phyloP scores from a whole-genome alignment of 2,113 vertebrate genomes.

The Marcusenius ussheri region DNA sequence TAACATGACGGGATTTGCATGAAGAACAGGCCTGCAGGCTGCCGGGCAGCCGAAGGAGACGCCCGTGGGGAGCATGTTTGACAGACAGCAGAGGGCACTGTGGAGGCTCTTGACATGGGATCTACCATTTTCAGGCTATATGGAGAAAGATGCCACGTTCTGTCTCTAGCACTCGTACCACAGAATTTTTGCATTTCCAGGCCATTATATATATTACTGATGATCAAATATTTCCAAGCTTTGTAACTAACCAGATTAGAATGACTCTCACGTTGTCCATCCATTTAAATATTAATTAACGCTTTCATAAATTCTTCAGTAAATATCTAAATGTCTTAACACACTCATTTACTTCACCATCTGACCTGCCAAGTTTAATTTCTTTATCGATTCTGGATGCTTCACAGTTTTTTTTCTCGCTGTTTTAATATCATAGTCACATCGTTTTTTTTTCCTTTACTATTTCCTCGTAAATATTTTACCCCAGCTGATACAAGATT shows the following conservation, averaged over 20 bases:
- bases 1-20: constrained; percentile 14
- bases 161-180: not conserved
- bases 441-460: not conserved
- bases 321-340: not conserved
- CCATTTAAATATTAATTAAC: not conserved
- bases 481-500: not conserved
- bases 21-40: not conserved
- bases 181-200: not conserved
- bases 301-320: not conserved
- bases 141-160: not conserved
- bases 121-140: not conserved
- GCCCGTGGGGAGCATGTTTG: not conserved
- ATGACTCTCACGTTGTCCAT: not conserved
- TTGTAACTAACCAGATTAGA: not conserved
- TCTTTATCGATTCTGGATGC: not conserved
- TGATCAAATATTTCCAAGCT: not conserved
- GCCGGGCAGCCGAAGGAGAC: not conserved
- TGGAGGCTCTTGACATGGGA: not conserved
- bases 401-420: not conserved
- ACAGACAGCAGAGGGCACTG: constrained; percentile 1
- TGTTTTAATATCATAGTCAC: not conserved
- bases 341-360: not conserved
- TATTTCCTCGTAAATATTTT: not conserved
- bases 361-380: not conserved
- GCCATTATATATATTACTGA: not conserved